A percentile compares a stretch with the other conserved stretches of the same genome.
phyloP scores from a whole-genome alignment of 2,797 vertebrate genomes.

The Melanotaenia nigrans region DNA sequence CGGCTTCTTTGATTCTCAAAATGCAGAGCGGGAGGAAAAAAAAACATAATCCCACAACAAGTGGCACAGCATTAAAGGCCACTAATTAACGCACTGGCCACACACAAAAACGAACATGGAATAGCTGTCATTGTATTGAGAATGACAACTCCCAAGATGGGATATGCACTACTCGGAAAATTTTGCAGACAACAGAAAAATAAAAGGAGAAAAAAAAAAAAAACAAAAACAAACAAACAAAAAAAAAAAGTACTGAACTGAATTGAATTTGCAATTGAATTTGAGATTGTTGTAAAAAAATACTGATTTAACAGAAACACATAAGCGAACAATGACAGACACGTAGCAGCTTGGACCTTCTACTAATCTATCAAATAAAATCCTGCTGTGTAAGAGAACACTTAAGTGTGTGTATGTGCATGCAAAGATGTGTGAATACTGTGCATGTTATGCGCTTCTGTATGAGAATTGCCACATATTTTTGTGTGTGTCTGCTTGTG shows the following conservation, averaged over 20 bases:
- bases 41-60: constrained; percentile 77
- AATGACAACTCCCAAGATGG: constrained; percentile 57
- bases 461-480: constrained; percentile 17
- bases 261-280: constrained; percentile 1
- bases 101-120: constrained; percentile 50
- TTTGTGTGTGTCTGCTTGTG: constrained; percentile 17
- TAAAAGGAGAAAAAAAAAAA: constrained; percentile 9
- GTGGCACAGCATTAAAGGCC: constrained; percentile 73
- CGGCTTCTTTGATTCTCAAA: constrained; percentile 75
- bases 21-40: constrained; percentile 46
- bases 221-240: not conserved
- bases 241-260: not conserved
- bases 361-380: constrained; percentile 53
- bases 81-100: constrained; percentile 74
- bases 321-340: constrained; percentile 38
- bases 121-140: constrained; percentile 57
- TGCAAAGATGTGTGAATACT: constrained; percentile 10
- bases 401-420: not conserved
- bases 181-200: constrained; percentile 18
- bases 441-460: constrained; percentile 25
- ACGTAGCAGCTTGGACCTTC: constrained; percentile 38
- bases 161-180: constrained; percentile 42
- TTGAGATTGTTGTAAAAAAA: constrained; percentile 26
- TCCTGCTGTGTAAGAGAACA: constrained; percentile 46
- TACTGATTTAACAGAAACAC: constrained; percentile 46